Conservation (phyloP, 30 jellyfish, hydroid and myxozoan species). For the Phacellophora camtschatica region DNA sequence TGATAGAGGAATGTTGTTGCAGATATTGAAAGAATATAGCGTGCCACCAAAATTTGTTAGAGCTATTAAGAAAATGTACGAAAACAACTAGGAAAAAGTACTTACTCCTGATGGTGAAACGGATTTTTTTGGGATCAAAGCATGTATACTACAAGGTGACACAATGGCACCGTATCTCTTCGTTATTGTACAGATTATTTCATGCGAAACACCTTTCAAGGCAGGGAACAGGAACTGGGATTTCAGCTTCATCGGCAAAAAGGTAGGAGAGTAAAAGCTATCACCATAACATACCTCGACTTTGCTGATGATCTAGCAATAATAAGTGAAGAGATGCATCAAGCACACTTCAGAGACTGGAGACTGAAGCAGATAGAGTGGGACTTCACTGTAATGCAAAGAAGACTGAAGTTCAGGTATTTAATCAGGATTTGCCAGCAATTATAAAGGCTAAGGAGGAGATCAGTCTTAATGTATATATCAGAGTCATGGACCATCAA, state of each 20-base stretch:
- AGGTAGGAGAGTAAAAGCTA: neutral
- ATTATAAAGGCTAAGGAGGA: neutral
- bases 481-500: constrained; percentile 4
- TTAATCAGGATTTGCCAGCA: neutral
- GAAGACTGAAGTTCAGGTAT: neutral
- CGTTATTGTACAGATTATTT: no score
- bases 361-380: neutral
- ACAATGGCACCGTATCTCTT: no score
- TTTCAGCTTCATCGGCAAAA: neutral
- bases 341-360: neutral
- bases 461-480: neutral
- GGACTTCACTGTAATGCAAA: neutral
- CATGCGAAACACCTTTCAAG: neutral
- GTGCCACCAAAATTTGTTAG: no score
- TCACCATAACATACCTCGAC: neutral
- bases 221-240: constrained; percentile 7
- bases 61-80: no score
- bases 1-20: no score
- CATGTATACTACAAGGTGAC: no score
- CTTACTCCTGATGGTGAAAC: no score
- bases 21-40: no score
- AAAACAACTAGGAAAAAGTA: no score
- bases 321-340: neutral
- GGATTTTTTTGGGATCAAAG: no score
- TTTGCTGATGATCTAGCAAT: constrained; percentile 15